Evolutionary conservation across 2,797 vertebrate species (phyloP).

Genomic region (Margarornis squamiger): DNA sequence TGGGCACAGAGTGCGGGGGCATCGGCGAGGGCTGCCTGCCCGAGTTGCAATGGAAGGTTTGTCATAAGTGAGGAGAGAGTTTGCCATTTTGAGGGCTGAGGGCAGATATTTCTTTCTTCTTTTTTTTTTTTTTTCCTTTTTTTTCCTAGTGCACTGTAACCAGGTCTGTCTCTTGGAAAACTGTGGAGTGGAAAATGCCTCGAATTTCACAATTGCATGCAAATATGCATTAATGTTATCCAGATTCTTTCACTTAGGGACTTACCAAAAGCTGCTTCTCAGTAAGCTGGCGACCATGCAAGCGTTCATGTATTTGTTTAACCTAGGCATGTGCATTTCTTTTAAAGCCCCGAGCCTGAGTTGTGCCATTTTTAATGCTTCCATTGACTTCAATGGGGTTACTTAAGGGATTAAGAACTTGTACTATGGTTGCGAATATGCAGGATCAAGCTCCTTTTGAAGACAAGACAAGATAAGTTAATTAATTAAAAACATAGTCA

Average conservation of each 20-base stretch:
- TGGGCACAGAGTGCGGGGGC: neutral
- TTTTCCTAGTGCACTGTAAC: neutral
- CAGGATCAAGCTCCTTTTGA: neutral
- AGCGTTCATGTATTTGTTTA: neutral
- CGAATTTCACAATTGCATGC: conserved; percentile 37
- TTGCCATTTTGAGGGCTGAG: neutral
- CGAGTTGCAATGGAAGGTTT: neutral
- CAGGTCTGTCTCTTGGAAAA: conserved; percentile 7
- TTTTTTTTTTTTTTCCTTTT: neutral
- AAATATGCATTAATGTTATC: conserved; percentile 5
- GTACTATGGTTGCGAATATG: neutral
- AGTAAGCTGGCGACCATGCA: neutral
- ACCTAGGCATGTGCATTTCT: neutral
- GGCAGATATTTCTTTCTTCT: neutral
- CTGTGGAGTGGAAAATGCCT: conserved; percentile 24
- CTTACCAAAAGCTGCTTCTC: neutral
- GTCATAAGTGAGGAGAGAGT: neutral
- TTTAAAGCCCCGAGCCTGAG: neutral
- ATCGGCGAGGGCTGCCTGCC: neutral
- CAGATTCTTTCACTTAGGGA: conserved; percentile 14
- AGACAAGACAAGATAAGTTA: neutral
- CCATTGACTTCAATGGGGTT: neutral
- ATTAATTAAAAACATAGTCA: neutral
- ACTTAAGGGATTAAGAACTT: neutral
- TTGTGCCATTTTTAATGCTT: neutral